A percentile compares a stretch with the other conserved stretches of the same genome.
Conservation (phyloP, 2,113 vertebrate genomes). For the Poeciliopsis turrubarensis region DNA sequence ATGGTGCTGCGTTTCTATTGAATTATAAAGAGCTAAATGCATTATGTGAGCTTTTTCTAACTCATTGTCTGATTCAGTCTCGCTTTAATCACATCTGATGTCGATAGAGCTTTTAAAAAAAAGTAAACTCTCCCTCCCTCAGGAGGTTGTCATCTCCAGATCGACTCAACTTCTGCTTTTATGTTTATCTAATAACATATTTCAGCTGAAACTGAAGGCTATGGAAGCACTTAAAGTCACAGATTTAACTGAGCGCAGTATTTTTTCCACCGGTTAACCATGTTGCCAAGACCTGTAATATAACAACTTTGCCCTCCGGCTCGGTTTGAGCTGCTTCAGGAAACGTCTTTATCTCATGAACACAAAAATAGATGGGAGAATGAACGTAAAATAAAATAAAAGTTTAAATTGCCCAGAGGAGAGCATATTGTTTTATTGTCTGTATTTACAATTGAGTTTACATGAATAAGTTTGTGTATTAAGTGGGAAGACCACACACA, state of each 20-base stretch:
- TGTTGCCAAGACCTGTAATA: background rate
- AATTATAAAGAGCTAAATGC: background rate
- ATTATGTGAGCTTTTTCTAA: background rate
- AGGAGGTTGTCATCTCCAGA: background rate
- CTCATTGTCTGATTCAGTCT: background rate
- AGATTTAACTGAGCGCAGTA: background rate
- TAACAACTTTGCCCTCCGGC: background rate
- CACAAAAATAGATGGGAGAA: background rate
- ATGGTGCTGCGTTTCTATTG: background rate
- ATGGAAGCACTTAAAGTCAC: conserved; percentile 8
- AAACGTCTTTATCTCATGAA: conserved; percentile 3
- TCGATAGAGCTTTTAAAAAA: background rate
- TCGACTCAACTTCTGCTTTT: conserved; percentile 15
- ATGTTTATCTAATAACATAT: conserved; percentile 19
- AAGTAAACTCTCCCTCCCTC: background rate
- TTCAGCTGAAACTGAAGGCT: conserved; percentile 21
- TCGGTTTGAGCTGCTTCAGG: background rate
- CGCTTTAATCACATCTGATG: background rate
- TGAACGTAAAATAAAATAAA: background rate
- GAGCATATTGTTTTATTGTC: conserved; percentile 35
- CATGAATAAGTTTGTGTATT: background rate
- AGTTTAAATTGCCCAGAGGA: conserved; percentile 5
- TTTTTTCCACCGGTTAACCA: background rate
- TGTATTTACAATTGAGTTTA: conserved; percentile 59
- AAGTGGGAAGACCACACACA: conserved; percentile 19